These are phyloP conservation scores for Lagothrix lagotricha DNA, from an alignment of 2,797 vertebrate species.

Conservation along the genomic window DNA sequence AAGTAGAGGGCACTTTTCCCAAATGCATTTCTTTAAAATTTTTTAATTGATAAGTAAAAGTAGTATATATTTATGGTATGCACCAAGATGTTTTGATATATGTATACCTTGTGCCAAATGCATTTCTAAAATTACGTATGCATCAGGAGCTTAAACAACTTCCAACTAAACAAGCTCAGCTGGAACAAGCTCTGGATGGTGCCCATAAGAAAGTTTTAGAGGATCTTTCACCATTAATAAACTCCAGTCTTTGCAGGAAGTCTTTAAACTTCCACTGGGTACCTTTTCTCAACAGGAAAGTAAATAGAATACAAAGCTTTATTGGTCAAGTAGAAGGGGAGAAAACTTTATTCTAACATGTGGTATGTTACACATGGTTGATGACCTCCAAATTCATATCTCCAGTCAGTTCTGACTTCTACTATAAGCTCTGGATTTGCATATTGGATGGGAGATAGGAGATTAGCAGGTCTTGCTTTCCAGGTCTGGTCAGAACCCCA, in stretches of 20 bases:
- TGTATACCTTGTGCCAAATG: background rate
- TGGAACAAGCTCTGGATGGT: background rate
- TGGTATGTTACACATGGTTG: background rate
- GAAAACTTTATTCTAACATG: background rate
- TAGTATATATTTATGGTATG: background rate
- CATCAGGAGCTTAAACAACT: background rate
- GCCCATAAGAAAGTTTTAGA: background rate
- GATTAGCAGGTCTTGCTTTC: background rate
- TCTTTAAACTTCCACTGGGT: background rate
- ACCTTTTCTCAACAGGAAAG: background rate
- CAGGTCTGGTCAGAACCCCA: background rate
- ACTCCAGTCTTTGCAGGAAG: background rate
- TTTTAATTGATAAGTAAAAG: background rate
- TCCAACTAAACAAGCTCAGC: background rate
- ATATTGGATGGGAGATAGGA: background rate
- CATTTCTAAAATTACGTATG: background rate
- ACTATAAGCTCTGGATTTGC: background rate
- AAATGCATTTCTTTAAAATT: background rate
- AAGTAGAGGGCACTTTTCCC: background rate
- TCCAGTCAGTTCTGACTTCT: background rate
- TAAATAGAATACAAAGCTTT: background rate
- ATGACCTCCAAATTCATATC: background rate
- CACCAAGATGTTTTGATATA: background rate
- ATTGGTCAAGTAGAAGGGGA: background rate
- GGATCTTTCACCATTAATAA: background rate